Evolutionary conservation across 2,797 vertebrate species (phyloP), one percentile per base, ranked within the genome.

Genomic region (Acrocephalus scirpaceus): DNA sequence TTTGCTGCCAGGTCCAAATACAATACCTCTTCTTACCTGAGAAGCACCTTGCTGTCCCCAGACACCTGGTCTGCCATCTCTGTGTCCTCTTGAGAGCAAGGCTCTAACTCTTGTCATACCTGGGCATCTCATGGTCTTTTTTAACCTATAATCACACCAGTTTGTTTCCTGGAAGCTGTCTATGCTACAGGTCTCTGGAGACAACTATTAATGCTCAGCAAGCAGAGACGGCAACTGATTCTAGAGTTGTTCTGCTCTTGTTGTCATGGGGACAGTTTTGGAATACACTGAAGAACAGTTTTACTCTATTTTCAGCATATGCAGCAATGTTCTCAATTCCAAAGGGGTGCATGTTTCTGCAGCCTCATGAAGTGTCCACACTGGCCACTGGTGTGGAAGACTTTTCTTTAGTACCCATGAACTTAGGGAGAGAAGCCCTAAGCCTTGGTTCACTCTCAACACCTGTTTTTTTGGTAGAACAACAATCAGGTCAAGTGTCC

Each of bases 81-180:
- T 48, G 26, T 38, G 26, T 36, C n/a, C 34, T 21, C 38, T 67
- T 38, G 61, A 92, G 64, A 75, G 60, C 62, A 82, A 67, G 32
- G 29, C 45, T 83, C 57, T 60, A n/a, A 23, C 32, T 67, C 42
- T n/a, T 77, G 29, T 10, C 42, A 2, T 32, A 76, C 38, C 53
- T 94, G 64, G 27, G 53, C 20, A 61, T 92, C 67, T 82, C 14
- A 1, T 15, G n/a, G 72, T 91, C n/a, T 65, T 79, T 88, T 45
- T 36, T 7, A 69, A 64, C 40, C 51, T 10, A 16, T 64, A 80
- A 92, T 77, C 85, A 45, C 45, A 36, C 83, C 34, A 65, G 53
- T 53, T 87, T 73, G 16, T 79, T 92, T 94, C 64, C 92, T 94
- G 93, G 84, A 91, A 92, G 84, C 85, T 89, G 60, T 60, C 84